A percentile compares a stretch with the other conserved stretches of the same genome.
phyloP scores from a whole-genome alignment of 2,797 vertebrate genomes.

The Pseudochaenichthys georgianus region DNA sequence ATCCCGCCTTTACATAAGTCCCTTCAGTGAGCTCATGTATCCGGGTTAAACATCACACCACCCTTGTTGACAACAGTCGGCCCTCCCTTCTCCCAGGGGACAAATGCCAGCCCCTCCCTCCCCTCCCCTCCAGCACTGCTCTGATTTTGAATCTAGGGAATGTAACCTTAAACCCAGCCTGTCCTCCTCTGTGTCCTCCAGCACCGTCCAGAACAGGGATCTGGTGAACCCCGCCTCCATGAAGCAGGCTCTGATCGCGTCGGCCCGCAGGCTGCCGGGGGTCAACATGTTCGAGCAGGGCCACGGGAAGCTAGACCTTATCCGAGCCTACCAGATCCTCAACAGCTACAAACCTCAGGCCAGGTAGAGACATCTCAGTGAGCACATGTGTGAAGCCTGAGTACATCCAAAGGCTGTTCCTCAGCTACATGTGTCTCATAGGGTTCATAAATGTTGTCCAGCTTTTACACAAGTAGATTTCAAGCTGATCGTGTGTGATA shows the following conservation, averaged over 20 bases:
- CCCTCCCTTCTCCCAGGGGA: constrained; percentile 19
- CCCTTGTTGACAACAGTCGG: constrained; percentile 28
- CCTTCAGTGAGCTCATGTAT: constrained; percentile 37
- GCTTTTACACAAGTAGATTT: constrained; percentile 11
- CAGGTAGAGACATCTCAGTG: constrained; percentile 82
- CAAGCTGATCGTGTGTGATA: too few species aligned
- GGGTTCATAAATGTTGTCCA: not conserved
- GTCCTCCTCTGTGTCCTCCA: constrained; percentile 65
- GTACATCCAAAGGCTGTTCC: not conserved
- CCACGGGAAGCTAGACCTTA: constrained; percentile 96
- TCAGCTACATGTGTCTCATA: not conserved
- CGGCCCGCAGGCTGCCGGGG: constrained; percentile 95
- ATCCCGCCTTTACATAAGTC: constrained; percentile 11
- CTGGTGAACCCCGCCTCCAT: constrained; percentile 98
- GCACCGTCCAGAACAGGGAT: constrained; percentile 95
- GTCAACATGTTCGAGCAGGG: constrained; percentile 99
- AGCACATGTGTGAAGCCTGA: not conserved
- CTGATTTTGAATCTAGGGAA: constrained; percentile 29
- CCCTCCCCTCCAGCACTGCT: constrained; percentile 9
- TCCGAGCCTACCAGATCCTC: constrained; percentile 97
- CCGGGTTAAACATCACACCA: constrained; percentile 24
- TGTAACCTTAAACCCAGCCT: constrained; percentile 25
- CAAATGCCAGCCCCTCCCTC: constrained; percentile 8
- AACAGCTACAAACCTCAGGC: constrained; percentile 98
- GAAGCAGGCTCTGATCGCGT: constrained; percentile 98